phyloP scores from a whole-genome alignment of 2,797 vertebrate genomes.

The Psittacula derbiana region DNA sequence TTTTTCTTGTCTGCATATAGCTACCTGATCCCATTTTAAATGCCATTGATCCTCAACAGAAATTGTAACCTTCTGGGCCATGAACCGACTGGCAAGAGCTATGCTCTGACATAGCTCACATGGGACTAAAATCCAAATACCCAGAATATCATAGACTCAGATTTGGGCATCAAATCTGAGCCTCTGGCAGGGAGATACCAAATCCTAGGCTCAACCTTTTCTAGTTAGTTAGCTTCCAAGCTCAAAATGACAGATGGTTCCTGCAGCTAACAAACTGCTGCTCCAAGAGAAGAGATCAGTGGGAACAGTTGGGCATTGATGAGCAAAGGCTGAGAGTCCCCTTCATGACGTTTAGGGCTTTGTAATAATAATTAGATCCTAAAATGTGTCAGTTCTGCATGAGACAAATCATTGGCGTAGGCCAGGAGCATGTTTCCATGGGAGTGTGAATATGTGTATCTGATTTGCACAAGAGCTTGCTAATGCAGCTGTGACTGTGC shows the following conservation, averaged over 20 bases:
- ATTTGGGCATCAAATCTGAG: not conserved
- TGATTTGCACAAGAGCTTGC: not conserved
- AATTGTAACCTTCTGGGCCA: not conserved
- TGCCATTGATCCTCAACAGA: not conserved
- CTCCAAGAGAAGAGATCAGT: conserved; percentile 19
- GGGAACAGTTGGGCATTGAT: conserved; percentile 25
- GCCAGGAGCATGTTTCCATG: not conserved
- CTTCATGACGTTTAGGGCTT: not conserved
- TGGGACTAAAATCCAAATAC: not conserved
- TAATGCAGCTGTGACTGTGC: conserved; percentile 20
- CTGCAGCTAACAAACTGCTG: conserved; percentile 19
- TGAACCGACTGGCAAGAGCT: not conserved
- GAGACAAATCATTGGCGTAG: not conserved
- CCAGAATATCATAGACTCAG: not conserved
- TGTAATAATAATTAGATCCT: conserved; percentile 43
- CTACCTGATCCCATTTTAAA: not conserved
- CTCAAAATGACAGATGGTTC: conserved; percentile 23
- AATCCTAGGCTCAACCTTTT: not conserved
- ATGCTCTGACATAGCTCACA: not conserved
- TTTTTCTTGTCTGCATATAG: not conserved
- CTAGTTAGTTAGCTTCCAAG: not conserved
- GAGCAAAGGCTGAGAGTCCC: conserved; percentile 1
- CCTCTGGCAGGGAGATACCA: not conserved
- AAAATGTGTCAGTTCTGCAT: conserved; percentile 39
- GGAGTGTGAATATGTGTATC: not conserved